These are phyloP conservation scores for Embiotoca jacksoni DNA, from an alignment of 2,113 vertebrate genomes.

Conservation along the genomic window DNA sequence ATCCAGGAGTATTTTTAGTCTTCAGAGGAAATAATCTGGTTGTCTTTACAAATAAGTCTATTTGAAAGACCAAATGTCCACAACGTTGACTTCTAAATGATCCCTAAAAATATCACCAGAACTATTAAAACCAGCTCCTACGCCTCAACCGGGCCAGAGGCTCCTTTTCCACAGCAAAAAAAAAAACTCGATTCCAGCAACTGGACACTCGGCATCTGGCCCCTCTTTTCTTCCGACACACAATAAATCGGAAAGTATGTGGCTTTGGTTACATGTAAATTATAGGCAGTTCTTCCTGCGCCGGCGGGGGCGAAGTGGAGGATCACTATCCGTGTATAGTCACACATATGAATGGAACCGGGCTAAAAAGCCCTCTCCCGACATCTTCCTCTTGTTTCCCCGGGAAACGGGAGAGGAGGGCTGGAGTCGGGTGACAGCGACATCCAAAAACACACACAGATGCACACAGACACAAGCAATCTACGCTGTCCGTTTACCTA, in stretches of 20 bases:
- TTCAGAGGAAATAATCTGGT: slow-evolving; percentile 27
- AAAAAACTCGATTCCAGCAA: slow-evolving; percentile 64
- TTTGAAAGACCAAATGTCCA: slow-evolving; percentile 14
- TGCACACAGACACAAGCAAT: slow-evolving; percentile 18
- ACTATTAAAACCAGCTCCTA: slow-evolving; percentile 20
- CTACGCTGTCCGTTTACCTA: slow-evolving; percentile 43
- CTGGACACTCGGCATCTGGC: slow-evolving; percentile 74
- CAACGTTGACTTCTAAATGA: slow-evolving; percentile 18
- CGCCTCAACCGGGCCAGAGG: slow-evolving; percentile 41
- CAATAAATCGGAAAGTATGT: slow-evolving; percentile 80
- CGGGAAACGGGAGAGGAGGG: slow-evolving; percentile 75
- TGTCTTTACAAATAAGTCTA: slow-evolving; percentile 22
- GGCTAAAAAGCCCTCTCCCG: slow-evolving; percentile 68
- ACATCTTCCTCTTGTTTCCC: slow-evolving; percentile 79
- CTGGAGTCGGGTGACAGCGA: slow-evolving; percentile 72
- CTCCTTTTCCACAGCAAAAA: slow-evolving; percentile 40
- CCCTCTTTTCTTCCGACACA: slow-evolving; percentile 79
- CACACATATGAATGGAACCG: slow-evolving; percentile 76
- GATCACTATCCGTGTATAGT: slow-evolving; percentile 77
- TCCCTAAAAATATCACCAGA: slow-evolving; percentile 26
- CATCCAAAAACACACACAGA: slow-evolving; percentile 31
- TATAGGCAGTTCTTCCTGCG: slow-evolving; percentile 78
- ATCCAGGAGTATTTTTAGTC: slow-evolving; percentile 25
- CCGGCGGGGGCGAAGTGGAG: slow-evolving; percentile 59
- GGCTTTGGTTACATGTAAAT: slow-evolving; percentile 82